Evolutionary conservation across 2,113 vertebrate species (phyloP), one percentile per base, ranked within the genome.

Genomic region (Aleadryas rufinucha): DNA sequence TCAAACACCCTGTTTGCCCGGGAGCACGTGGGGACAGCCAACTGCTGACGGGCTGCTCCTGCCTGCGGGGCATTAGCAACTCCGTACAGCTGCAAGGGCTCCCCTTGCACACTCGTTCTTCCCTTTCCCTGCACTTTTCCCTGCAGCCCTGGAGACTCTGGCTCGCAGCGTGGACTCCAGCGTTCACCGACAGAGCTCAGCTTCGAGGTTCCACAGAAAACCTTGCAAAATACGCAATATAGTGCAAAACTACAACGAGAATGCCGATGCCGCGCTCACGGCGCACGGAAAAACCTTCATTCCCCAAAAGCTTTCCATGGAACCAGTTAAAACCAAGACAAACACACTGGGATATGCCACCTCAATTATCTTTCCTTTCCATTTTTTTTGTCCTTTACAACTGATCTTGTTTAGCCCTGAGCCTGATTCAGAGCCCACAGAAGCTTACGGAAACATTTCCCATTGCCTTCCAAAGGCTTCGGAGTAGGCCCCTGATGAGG

Each of bases 181-280:
- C 0, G 33, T n/a, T 56, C 17, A 41, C 54, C 0, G 1, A 47
- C 35, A 89, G 76, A 88, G 77, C 88, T 86, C 94, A 66, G 89
- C 91, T 68, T 44, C 27, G 7, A 81, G 87, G 50, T 30, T 95
- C 80, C 93, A 84, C 69, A 78, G 68, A 88, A 88, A 27, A 91
- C 91, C 83, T 92, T 90, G 75, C 79, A 72, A 83, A 94, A 95
- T 19, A 61, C 1, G 9, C 86, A 83, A 83, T 71, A 97, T 95
- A 98, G 98, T 98, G 97, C 98, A 98, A 98, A 97, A 97, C 60
- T 91, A 94, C 26, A 87, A 92, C 2, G 6, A 95, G 45, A 84
- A 68, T 84, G 74, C 84, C 68, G 31, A 70, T 16, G 80, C 86
- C 4, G 19, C 5, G 42, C 65, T 60, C 61, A 28, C 0, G 20